These are phyloP conservation scores for Gallinago undulata DNA, from an alignment of 2,113 vertebrate species.

Conservation along the genomic window DNA sequence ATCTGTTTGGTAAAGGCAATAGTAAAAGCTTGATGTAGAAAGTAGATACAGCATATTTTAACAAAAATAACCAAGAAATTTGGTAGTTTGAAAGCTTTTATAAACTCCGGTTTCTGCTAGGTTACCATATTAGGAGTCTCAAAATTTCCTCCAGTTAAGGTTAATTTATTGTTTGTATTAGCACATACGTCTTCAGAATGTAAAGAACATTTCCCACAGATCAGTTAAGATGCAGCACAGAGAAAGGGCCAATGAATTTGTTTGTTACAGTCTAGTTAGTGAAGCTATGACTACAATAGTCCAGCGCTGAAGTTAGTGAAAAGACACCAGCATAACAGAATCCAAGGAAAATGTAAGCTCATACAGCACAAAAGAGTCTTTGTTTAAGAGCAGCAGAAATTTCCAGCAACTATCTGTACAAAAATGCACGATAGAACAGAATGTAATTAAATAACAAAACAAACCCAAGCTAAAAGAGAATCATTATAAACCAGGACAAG, in stretches of 20 bases:
- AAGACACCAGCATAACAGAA: slow-evolving; percentile 67
- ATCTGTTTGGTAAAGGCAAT: background rate
- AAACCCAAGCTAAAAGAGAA: slow-evolving; percentile 69
- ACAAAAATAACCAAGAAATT: slow-evolving; percentile 7
- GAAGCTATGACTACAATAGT: slow-evolving; percentile 52
- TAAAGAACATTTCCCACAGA: slow-evolving; percentile 52
- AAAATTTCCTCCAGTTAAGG: slow-evolving; percentile 31
- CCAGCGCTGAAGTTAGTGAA: slow-evolving; percentile 71
- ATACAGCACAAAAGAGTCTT: slow-evolving; percentile 72
- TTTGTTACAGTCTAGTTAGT: slow-evolving; percentile 72
- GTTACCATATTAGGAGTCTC: slow-evolving; percentile 8
- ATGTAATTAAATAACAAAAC: slow-evolving; percentile 76
- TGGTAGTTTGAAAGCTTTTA: background rate
- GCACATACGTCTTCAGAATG: background rate
- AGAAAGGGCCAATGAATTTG: slow-evolving; percentile 69
- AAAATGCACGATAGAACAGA: slow-evolving; percentile 60
- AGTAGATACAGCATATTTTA: background rate
- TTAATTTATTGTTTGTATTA: slow-evolving; percentile 52
- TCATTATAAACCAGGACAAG: slow-evolving; percentile 69
- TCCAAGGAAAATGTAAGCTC: slow-evolving; percentile 70
- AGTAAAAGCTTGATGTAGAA: background rate
- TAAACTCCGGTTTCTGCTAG: background rate
- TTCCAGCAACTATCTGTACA: slow-evolving; percentile 69
- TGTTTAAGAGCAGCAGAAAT: slow-evolving; percentile 73
- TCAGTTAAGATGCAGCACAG: slow-evolving; percentile 54